A percentile compares a stretch with the other conserved stretches of the same genome.
phyloP scores from a whole-genome alignment of 2,113 vertebrate species.

The Lophochroa leadbeateri region DNA sequence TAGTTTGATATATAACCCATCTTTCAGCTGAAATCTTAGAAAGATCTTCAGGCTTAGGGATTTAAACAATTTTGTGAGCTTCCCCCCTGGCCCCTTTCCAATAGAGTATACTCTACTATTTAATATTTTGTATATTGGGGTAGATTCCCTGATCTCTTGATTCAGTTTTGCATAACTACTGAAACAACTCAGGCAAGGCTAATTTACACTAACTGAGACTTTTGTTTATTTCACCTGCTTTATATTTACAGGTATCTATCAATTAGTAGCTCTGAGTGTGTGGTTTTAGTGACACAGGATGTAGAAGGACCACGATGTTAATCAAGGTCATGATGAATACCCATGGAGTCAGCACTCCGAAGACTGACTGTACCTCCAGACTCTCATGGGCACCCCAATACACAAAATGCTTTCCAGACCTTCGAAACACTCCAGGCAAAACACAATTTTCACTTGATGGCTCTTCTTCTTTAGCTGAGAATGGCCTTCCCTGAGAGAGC shows the following conservation, averaged over 20 bases:
- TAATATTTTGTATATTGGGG: not conserved
- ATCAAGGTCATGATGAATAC: fast-evolving
- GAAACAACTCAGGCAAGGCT: not conserved
- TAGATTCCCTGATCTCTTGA: not conserved
- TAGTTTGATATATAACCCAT: too few relatives aligned
- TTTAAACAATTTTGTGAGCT: too few relatives aligned
- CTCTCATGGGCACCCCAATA: not conserved
- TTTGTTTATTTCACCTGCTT: not conserved
- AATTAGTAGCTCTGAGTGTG: not conserved
- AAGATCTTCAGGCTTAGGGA: too few relatives aligned
- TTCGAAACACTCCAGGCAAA: not conserved
- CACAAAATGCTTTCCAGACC: not conserved
- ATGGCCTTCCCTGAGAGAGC: not conserved
- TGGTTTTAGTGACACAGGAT: not conserved
- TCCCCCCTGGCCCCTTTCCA: too few relatives aligned
- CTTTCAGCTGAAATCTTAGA: too few relatives aligned
- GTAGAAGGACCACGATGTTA: not conserved
- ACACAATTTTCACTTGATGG: not conserved
- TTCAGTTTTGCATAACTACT: not conserved
- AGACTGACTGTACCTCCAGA: not conserved
- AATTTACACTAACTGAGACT: not conserved
- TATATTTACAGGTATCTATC: not conserved
- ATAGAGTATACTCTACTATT: not conserved
- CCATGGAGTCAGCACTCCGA: not conserved
- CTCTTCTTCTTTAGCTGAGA: not conserved